Evolutionary conservation across 2,888 invertebrate species (phyloP).

Genomic region (Poecilobothrus nobilitatus): DNA sequence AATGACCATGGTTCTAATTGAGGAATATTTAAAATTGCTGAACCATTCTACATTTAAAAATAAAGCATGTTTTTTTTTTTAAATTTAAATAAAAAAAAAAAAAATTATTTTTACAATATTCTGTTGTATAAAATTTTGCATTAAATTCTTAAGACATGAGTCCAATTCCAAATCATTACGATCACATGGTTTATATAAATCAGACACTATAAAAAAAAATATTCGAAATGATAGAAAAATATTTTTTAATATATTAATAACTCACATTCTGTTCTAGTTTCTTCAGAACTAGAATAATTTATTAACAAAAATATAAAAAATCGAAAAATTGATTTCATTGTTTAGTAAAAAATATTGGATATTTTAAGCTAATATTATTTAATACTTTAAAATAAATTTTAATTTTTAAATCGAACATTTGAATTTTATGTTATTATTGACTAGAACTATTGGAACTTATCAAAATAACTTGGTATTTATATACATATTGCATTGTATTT

Average conservation of each 20-base stretch:
- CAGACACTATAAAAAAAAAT: too few species aligned
- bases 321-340: not conserved
- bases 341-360: not conserved
- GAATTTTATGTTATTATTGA: too few species aligned
- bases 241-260: too few species aligned
- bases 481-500: too few species aligned
- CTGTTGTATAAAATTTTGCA: not conserved
- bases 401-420: too few species aligned
- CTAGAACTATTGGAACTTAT: too few species aligned
- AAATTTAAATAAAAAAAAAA: not conserved
- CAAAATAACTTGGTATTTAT: too few species aligned
- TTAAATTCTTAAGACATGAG: not conserved
- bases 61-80: not conserved
- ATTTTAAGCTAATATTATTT: not conserved
- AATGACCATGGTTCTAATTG: constrained; percentile 24
- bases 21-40: constrained; percentile 22
- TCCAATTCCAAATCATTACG: not conserved
- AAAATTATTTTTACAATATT: not conserved
- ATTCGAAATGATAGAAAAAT: too few species aligned
- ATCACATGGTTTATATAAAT: not conserved
- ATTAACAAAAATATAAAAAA: too few species aligned
- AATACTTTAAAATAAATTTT: too few species aligned
- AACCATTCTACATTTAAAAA: constrained; percentile 25
- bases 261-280: too few species aligned
- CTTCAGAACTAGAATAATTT: too few species aligned